Conservation (phyloP, 2,797 vertebrate species). For the Yasuhikotakia modesta region DNA sequence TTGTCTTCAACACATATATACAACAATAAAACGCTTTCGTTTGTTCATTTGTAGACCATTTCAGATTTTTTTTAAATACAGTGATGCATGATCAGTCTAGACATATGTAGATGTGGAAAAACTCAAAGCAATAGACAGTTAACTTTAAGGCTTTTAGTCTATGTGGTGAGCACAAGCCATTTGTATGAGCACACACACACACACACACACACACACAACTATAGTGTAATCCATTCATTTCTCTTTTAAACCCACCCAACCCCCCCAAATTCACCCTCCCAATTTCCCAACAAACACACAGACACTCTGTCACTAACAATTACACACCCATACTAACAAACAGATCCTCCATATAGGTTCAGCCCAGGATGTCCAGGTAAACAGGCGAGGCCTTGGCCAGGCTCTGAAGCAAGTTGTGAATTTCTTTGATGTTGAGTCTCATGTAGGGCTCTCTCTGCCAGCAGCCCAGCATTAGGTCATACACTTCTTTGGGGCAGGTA, state of each 20-base stretch:
- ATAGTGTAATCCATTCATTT: constrained; percentile 25
- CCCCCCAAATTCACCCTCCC: no score
- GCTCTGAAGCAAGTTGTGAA: constrained; percentile 94
- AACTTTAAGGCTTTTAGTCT: constrained; percentile 92
- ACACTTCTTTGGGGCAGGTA: constrained; percentile 95
- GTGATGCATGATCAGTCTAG: constrained; percentile 79
- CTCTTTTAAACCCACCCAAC: constrained; percentile 46
- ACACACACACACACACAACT: constrained; percentile 55
- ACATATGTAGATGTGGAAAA: constrained; percentile 73
- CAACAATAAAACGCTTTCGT: constrained; percentile 72
- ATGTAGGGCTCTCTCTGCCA: constrained; percentile 98
- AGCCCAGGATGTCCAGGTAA: constrained; percentile 99
- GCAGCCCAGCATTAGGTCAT: constrained; percentile 98
- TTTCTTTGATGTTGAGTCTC: constrained; percentile 98
- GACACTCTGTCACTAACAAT: constrained; percentile 48
- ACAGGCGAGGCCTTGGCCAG: constrained; percentile 98
- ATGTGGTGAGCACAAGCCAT: constrained; percentile 82
- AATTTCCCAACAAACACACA: constrained; percentile 46
- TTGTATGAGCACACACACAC: constrained; percentile 68
- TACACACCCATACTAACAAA: constrained; percentile 42
- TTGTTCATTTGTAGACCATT: constrained; percentile 85
- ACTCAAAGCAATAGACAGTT: constrained; percentile 61
- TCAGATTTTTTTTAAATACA: constrained; percentile 77
- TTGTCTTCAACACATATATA: constrained; percentile 62
- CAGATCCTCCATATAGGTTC: constrained; percentile 62